Evolutionary conservation across 23 tunicate species (phyloP), one percentile per base, ranked within the genome.

Genomic region (Diplosoma virens): DNA sequence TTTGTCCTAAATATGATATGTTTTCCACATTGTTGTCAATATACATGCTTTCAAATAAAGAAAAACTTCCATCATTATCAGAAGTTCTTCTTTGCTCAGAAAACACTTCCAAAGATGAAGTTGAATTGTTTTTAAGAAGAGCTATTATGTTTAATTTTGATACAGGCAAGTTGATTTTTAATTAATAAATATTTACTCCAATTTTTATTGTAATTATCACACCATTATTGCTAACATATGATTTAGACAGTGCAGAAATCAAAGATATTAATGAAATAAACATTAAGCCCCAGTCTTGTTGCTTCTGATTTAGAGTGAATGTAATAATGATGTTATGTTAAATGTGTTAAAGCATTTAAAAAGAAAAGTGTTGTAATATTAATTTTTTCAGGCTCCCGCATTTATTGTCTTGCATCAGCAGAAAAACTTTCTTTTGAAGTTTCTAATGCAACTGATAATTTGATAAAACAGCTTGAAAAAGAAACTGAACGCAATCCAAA

Each of bases 21-120:
- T 68, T 81, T 52, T 64, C 81, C 18, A 66, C 83, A 1, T 45
- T 81, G 14, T 29, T 87, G 1, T 76, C 85, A 16, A 28, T 87
- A 25, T 87, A 81, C 73, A 76, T 81, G 87, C 46, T 11, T 0
- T 64, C 86, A 63, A 59, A 53, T 7, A 73, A 81, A 14, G 79
- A 87, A 60, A 83, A 79, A 4, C 61, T 87, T 32, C 95, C 95
- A 2, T 59, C 95, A 24, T 34, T 58, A 32, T 81, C 86, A 21
- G 95, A 87, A 76, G 95, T 87, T 2, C 66, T 81, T 22, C 72
- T 87, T 0, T 87, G 95, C 67, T 73, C 87, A 1, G 78, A 81
- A 58, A 18, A 28, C 0, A 87, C 95, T 0, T 17, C 95, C 17
- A 47, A 56, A 60, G 86, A 87, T 20, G 95, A 87, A 63, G 79